Base-by-base conservation (phyloP, 2,888 invertebrate genomes). In the Nemapogon koenigi region DNA sequence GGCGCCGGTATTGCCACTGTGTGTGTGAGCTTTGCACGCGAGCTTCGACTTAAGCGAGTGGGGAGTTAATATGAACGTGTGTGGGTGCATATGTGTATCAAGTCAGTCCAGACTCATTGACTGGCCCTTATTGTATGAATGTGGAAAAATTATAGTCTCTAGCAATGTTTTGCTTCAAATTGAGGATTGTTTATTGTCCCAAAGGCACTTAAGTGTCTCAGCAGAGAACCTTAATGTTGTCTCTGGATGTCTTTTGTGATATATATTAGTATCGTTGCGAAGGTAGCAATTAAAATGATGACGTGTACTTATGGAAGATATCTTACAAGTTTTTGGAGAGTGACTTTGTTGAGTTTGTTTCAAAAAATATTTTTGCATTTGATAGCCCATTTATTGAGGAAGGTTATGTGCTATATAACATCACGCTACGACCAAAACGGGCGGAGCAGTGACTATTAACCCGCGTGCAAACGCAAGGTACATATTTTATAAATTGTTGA, bases 71-170 rank as follows among this genome's bases (percentile, higher is more conserved):
- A 19, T 49, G 56, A 55, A 59, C 59, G 62, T 49, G 42, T 55
- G 75, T 73, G 75, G 59, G 75, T 68, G 50, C 43, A 46, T 59
- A 70, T 69, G 66, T 69, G 73, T 72, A n/a, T n/a, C n/a, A n/a
- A 61, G 57, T 66, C 66, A 65, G 75, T 63, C 78, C 75, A 78
- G 78, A 78, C 78, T 78, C 78, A 78, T 78, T 78, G 78, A 78
- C 78, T 76, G 75, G 65, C 72, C 75, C 75, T 76, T 73, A 72
- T 75, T 73, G 75, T 78, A 75, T 76, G 73, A 75, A 78, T 75
- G 78, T 78, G 72, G 78, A 78, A 76, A 78, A 78, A 76, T 76
- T 76, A 75, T 76, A 66, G 73, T 68, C 63, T 61, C 59, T 62
- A 68, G 58, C 52, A 40, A 47, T 72, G 70, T 72, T 72, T 73